Conservation (phyloP, 2,797 vertebrate species). For the Vultur gryphus region DNA sequence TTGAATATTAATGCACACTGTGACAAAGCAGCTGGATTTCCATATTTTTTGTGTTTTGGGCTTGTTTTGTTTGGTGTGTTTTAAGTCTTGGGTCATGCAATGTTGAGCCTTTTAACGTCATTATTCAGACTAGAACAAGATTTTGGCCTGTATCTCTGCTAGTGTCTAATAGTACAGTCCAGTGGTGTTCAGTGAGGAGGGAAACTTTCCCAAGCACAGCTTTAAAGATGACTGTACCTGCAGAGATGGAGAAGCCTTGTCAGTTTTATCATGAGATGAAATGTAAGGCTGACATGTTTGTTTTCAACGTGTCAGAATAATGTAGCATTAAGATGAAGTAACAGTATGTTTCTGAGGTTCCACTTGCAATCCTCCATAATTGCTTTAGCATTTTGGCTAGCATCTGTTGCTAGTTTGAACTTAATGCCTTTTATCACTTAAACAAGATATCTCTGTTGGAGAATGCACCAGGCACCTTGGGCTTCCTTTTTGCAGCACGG, state of each 20-base stretch:
- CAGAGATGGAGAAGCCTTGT: neutral
- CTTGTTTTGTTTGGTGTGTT: neutral
- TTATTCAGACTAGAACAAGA: neutral
- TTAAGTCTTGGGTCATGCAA: neutral
- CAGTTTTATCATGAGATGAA: neutral
- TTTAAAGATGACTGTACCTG: neutral
- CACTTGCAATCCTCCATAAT: neutral
- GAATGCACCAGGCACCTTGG: neutral
- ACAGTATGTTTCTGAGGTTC: neutral
- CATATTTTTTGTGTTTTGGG: accelerated
- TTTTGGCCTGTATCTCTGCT: neutral
- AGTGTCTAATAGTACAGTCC: neutral
- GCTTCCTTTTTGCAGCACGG: neutral
- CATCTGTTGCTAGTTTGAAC: neutral
- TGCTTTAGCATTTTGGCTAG: neutral
- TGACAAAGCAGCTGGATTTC: neutral
- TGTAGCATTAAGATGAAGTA: neutral
- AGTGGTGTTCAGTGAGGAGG: no score
- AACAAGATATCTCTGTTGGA: neutral
- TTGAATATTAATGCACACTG: neutral
- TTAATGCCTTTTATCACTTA: neutral
- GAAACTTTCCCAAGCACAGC: neutral
- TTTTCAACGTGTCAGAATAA: neutral
- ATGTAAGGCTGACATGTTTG: neutral
- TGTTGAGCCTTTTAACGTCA: neutral